Evolutionary conservation across 2,888 invertebrate species (phyloP).

Genomic region (Gastracanthus pulcherrimus): DNA sequence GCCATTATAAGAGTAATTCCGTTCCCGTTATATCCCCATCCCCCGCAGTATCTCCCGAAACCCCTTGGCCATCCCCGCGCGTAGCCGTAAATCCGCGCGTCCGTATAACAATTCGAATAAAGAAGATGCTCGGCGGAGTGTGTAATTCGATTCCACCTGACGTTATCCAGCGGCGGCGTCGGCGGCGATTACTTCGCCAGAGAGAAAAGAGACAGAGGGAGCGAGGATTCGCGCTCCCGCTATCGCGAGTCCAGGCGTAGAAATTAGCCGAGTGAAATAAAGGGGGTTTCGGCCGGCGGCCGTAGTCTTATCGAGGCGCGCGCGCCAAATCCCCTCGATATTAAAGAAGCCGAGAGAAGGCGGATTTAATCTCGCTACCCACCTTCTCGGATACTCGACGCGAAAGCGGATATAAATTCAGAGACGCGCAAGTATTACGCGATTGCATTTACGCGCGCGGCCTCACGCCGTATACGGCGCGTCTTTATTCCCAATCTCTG

Average conservation of each 20-base stretch:
- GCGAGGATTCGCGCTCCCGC: background rate
- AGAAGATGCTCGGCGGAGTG: slow-evolving; percentile 45
- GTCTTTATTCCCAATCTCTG: background rate
- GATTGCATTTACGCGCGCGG: no score
- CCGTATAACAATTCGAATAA: slow-evolving; percentile 39
- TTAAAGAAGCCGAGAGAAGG: slow-evolving; percentile 44
- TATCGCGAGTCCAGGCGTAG: slow-evolving; percentile 14
- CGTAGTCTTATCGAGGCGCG: background rate
- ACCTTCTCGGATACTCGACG: background rate
- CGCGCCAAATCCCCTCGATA: slow-evolving; percentile 43
- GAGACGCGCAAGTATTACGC: no score
- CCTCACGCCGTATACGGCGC: no score
- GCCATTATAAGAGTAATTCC: slow-evolving; percentile 37
- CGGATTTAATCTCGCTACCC: slow-evolving; percentile 16
- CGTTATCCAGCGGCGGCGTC: slow-evolving; percentile 8
- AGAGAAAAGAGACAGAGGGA: background rate
- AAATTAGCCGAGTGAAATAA: slow-evolving; percentile 59
- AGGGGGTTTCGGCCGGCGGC: slow-evolving; percentile 14
- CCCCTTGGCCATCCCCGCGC: background rate
- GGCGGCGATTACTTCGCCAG: slow-evolving; percentile 1
- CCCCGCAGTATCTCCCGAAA: background rate
- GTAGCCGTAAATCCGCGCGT: slow-evolving; percentile 24
- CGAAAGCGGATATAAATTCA: background rate
- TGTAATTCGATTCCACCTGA: slow-evolving; percentile 56
- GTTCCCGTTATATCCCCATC: slow-evolving; percentile 21